Evolutionary conservation across 1,140 invertebrate genomes (phyloP).

Genomic region (Bombus breviceps): DNA sequence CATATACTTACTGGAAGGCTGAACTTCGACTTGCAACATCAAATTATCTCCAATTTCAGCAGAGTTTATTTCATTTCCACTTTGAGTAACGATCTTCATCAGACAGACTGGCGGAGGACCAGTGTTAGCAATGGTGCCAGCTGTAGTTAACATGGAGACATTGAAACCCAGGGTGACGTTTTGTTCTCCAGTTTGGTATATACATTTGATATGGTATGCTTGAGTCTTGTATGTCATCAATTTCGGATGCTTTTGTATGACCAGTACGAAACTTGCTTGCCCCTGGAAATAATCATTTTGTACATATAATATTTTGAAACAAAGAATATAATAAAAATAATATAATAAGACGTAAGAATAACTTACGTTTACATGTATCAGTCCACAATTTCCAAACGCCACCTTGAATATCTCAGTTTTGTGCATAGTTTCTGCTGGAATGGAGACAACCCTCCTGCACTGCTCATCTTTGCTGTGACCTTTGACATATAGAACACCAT

Average conservation of each 20-base stretch:
- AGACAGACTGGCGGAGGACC: constrained; percentile 96
- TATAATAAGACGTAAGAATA: neutral
- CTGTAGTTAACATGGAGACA: constrained; percentile 97
- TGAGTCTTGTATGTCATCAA: constrained; percentile 96
- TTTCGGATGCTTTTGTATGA: constrained; percentile 97
- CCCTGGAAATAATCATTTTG: constrained; percentile 81
- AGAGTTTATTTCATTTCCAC: constrained; percentile 93
- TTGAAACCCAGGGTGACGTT: constrained; percentile 97
- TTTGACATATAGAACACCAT: constrained; percentile 96
- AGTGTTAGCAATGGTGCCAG: constrained; percentile 97
- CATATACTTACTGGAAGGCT: constrained; percentile 90
- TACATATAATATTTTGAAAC: too few relatives aligned
- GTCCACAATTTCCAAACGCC: constrained; percentile 94
- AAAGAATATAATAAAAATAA: constrained; percentile 73
- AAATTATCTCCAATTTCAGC: constrained; percentile 97
- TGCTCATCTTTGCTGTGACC: constrained; percentile 96
- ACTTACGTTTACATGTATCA: constrained; percentile 95
- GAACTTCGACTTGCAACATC: constrained; percentile 95
- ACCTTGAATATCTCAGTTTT: constrained; percentile 93
- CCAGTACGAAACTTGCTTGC: constrained; percentile 94
- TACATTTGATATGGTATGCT: constrained; percentile 97
- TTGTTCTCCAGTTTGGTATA: constrained; percentile 96
- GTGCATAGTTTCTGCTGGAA: constrained; percentile 86
- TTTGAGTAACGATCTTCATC: constrained; percentile 95
- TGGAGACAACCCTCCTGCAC: constrained; percentile 91